phyloP scores from a whole-genome alignment of 2,888 invertebrate species.

The Temnothorax unifasciatus region DNA sequence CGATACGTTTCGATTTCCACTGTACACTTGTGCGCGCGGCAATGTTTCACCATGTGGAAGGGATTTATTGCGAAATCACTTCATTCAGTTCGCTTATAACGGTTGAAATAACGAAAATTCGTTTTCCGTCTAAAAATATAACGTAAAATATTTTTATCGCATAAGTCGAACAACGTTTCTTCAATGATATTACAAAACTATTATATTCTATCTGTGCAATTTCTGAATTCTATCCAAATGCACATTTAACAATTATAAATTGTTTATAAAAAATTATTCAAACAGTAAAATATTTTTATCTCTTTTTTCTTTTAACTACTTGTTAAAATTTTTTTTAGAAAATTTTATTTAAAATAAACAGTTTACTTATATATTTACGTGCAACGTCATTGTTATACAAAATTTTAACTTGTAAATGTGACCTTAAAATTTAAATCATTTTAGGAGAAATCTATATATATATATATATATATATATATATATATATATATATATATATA shows the following conservation, averaged over 20 bases:
- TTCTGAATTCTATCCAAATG: neutral
- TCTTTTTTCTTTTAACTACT: neutral
- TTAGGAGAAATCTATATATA: conserved; percentile 2
- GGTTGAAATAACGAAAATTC: conserved; percentile 5
- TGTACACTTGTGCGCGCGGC: conserved; percentile 7
- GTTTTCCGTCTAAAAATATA: neutral
- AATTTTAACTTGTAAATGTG: conserved; percentile 16
- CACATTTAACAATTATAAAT: conserved; percentile 1
- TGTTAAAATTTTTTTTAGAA: neutral
- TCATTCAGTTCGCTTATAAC: conserved; percentile 12
- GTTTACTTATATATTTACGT: neutral
- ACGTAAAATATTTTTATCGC: neutral
- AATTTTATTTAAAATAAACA: neutral
- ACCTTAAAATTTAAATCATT: conserved; percentile 4
- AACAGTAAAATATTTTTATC: neutral
- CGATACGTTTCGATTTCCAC: conserved; percentile 56
- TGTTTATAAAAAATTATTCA: neutral
- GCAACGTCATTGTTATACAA: neutral
- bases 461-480: too few relatives aligned
- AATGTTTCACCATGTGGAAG: conserved; percentile 18
- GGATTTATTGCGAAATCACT: conserved; percentile 54
- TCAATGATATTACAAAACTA: neutral
- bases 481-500: too few relatives aligned
- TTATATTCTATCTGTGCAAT: neutral
- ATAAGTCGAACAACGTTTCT: neutral